A percentile compares a stretch with the other conserved stretches of the same genome.
These are phyloP conservation scores for Panurus biarmicus DNA, from an alignment of 2,113 vertebrate species.

Conservation along the genomic window DNA sequence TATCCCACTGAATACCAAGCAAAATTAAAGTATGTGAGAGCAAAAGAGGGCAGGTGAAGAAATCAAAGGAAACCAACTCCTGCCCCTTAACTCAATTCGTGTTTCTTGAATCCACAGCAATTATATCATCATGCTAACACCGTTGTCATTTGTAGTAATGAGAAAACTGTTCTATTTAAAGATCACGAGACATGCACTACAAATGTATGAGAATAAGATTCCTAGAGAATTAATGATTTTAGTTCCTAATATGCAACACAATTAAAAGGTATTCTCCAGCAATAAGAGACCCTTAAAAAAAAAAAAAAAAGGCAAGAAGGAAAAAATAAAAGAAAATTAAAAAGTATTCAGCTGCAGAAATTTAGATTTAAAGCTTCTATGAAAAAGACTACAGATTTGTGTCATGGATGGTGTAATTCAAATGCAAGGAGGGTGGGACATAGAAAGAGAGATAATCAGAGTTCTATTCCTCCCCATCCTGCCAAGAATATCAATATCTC, in stretches of 20 bases:
- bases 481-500: neutral
- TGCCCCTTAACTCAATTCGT: neutral
- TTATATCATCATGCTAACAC: neutral
- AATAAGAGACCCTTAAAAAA: neutral
- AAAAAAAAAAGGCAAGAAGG: neutral
- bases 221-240: neutral
- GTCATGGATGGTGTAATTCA: neutral
- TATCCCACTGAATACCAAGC: neutral
- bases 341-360: neutral
- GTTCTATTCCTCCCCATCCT: neutral
- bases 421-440: neutral
- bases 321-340: neutral
- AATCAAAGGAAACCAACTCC: neutral
- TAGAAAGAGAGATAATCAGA: neutral
- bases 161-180: neutral
- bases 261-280: neutral
- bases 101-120: neutral
- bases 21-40: neutral
- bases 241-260: neutral
- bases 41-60: neutral
- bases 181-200: neutral
- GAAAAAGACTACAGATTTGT: neutral
- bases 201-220: neutral
- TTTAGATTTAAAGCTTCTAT: neutral
- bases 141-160: neutral